These are phyloP conservation scores for Salvelinus namaycush DNA, from an alignment of 2,113 vertebrate species.

Conservation along the genomic window DNA sequence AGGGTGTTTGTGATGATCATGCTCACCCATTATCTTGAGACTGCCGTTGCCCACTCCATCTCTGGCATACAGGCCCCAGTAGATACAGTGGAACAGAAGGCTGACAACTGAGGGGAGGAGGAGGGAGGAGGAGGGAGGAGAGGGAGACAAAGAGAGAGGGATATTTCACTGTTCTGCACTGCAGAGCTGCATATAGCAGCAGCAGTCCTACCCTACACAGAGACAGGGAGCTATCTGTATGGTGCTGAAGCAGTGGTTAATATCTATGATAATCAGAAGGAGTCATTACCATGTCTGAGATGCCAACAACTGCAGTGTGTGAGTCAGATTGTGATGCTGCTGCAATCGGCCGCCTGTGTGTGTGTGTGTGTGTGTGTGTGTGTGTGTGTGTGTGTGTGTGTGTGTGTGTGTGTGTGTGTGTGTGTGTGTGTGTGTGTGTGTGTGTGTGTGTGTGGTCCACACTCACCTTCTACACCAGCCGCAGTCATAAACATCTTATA, in stretches of 20 bases:
- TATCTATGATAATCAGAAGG: constrained; percentile 52
- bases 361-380: not conserved
- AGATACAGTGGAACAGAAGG: constrained; percentile 89
- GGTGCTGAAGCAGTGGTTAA: constrained; percentile 59
- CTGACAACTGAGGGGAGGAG: constrained; percentile 77
- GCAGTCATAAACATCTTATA: constrained; percentile 96
- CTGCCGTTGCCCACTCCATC: constrained; percentile 85
- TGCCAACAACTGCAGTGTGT: constrained; percentile 42
- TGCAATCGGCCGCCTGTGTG: no score
- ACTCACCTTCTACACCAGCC: constrained; percentile 87
- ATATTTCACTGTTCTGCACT: not conserved
- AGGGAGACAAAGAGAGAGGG: constrained; percentile 14
- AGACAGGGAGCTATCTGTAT: not conserved
- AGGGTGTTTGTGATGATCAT: not conserved
- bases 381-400: constrained; percentile 6
- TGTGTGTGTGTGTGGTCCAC: not conserved
- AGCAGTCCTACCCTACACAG: not conserved
- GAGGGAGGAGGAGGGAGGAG: constrained; percentile 11
- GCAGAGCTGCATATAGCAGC: not conserved
- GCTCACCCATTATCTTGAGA: constrained; percentile 88
- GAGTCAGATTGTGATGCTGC: no score
- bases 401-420: constrained; percentile 2
- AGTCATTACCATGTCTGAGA: constrained; percentile 48
- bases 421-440: not conserved
- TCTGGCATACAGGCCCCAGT: constrained; percentile 88